Percentiles rank a stretch among this genome's conserved stretches.
Conservation (phyloP, 2,888 invertebrate species). For the Glyphotaelius pellucidus region DNA sequence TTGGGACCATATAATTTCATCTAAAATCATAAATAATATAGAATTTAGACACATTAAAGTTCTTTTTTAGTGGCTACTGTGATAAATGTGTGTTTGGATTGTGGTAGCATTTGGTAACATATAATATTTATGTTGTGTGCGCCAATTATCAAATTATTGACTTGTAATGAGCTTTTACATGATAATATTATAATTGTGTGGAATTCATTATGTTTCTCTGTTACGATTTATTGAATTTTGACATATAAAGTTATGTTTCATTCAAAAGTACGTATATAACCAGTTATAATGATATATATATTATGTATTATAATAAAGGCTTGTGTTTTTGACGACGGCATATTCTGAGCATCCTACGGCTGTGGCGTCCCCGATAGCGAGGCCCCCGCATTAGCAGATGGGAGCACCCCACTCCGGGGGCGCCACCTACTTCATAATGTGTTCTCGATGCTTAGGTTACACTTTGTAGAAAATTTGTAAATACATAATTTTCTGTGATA, state of each 20-base stretch:
- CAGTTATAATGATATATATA: neutral
- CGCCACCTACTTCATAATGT: conserved; percentile 59
- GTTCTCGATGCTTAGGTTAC: conserved; percentile 64
- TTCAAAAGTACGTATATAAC: neutral
- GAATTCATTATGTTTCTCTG: neutral
- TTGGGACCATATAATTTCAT: conserved; percentile 19
- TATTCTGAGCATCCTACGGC: neutral
- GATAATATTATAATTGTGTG: neutral
- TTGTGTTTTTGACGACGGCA: conserved; percentile 10
- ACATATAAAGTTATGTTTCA: neutral
- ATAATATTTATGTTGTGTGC: neutral
- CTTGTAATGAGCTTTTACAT: conserved; percentile 13
- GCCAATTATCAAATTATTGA: neutral
- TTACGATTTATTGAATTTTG: neutral
- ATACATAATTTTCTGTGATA: conserved; percentile 80
- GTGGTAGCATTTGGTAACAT: neutral
- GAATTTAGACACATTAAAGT: neutral
- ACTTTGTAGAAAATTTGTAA: conserved; percentile 75
- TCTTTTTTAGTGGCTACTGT: neutral
- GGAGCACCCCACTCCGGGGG: conserved; percentile 3
- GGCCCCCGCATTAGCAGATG: neutral
- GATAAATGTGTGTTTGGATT: neutral
- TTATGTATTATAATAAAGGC: conserved; percentile 4
- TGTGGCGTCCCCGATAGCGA: neutral
- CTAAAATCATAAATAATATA: neutral